These are phyloP conservation scores for Aphyosemion australe DNA, from an alignment of 2,113 vertebrate genomes.

Conservation along the genomic window DNA sequence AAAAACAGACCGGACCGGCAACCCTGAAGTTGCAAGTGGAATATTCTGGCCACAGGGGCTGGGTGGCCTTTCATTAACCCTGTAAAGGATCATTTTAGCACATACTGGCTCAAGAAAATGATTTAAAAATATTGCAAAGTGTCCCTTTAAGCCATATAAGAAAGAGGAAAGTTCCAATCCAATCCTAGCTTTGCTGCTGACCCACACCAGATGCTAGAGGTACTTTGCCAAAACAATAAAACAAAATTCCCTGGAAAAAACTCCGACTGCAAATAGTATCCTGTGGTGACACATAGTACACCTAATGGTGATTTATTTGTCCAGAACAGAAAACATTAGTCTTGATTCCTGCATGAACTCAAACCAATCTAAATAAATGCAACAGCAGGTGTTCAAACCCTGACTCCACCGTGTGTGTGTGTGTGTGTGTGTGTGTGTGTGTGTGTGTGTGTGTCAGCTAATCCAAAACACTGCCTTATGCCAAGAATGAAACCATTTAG, in stretches of 20 bases:
- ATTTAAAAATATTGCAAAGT: too few relatives aligned
- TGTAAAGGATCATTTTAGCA: too few relatives aligned
- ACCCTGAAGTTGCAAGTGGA: too few relatives aligned
- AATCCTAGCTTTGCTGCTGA: conserved; percentile 59
- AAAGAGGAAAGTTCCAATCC: conserved; percentile 45
- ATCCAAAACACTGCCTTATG: conserved; percentile 31
- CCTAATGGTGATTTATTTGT: conserved; percentile 76
- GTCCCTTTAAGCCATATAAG: conserved; percentile 29
- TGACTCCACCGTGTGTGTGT: conserved; percentile 9
- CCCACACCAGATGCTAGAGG: conserved; percentile 53
- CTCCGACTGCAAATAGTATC: conserved; percentile 55
- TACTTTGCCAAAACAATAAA: conserved; percentile 64
- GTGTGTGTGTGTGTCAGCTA: conserved; percentile 23
- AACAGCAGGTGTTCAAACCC: conserved; percentile 64
- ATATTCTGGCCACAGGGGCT: too few relatives aligned
- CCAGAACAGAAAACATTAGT: conserved; percentile 68
- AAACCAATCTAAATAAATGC: conserved; percentile 66
- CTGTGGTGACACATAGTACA: conserved; percentile 61
- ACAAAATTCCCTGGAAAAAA: conserved; percentile 62
- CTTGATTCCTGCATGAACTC: conserved; percentile 70
- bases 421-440: too few relatives aligned
- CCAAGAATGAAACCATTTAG: conserved; percentile 8
- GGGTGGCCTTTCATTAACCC: too few relatives aligned
- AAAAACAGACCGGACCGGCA: too few relatives aligned
- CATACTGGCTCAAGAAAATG: too few relatives aligned